phyloP scores from a whole-genome alignment of 2,113 vertebrate species.

The Neomonachus schauinslandi region DNA sequence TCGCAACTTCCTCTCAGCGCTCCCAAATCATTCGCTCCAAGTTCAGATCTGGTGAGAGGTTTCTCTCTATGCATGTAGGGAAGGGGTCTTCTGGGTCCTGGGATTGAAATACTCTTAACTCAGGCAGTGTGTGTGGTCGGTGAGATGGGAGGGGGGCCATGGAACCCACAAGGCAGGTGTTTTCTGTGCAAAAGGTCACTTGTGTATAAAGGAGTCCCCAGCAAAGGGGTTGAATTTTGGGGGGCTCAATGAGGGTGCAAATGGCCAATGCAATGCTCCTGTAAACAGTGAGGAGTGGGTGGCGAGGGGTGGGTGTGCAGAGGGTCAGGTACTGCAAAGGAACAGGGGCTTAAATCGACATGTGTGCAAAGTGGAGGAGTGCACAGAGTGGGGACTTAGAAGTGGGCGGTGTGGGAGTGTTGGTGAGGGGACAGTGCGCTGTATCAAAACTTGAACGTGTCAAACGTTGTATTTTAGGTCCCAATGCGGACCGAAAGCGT shows the following conservation, averaged over 20 bases:
- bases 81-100: background rate
- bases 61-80: background rate
- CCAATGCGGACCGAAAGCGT: background rate
- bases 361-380: background rate
- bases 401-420: background rate
- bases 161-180: background rate
- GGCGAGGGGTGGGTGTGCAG: background rate
- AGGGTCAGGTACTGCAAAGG: background rate
- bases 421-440: background rate
- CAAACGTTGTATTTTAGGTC: background rate
- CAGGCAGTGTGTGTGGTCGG: background rate
- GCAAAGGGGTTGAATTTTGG: background rate
- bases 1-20: constrained; percentile 93
- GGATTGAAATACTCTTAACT: background rate
- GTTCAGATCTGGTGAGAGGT: constrained; percentile 94
- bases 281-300: background rate
- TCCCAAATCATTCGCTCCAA: constrained; percentile 95
- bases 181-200: background rate
- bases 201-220: background rate
- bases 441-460: background rate
- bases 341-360: background rate
- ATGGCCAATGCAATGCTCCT: background rate
- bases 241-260: background rate
- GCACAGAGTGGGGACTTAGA: background rate
- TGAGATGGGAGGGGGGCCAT: background rate